Conservation (phyloP, 2,888 invertebrate genomes). For the Pseudococcus longispinus region DNA sequence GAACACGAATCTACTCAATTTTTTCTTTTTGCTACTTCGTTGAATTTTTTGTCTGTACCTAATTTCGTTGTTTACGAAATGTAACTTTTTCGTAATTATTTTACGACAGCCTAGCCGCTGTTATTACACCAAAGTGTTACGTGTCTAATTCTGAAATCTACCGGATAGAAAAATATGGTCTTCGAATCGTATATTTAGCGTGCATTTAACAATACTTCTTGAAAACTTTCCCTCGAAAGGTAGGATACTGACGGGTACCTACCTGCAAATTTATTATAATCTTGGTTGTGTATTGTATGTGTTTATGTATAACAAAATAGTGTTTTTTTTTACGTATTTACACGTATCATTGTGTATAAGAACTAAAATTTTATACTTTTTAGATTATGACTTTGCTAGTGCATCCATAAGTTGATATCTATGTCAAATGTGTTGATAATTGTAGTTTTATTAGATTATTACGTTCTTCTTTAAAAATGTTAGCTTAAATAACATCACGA, state of each 20-base stretch:
- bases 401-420: slow-evolving; percentile 16
- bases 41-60: neutral
- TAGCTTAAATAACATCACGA: slow-evolving; percentile 32
- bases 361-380: slow-evolving; percentile 34
- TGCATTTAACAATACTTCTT: neutral
- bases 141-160: neutral
- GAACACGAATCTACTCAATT: slow-evolving; percentile 20
- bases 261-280: neutral
- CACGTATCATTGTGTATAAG: neutral
- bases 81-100: neutral
- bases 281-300: neutral
- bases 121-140: neutral
- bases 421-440: slow-evolving; percentile 26
- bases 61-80: neutral
- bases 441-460: slow-evolving; percentile 26
- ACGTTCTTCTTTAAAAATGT: slow-evolving; percentile 6
- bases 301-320: neutral
- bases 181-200: neutral
- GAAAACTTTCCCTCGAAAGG: neutral
- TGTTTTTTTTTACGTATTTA: neutral
- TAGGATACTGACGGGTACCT: neutral
- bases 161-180: neutral
- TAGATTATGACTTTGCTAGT: neutral
- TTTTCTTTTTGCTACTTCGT: neutral
- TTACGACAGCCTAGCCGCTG: neutral